Evolutionary conservation across 2,797 vertebrate genomes (phyloP).

Genomic region (Sus cebifrons): DNA sequence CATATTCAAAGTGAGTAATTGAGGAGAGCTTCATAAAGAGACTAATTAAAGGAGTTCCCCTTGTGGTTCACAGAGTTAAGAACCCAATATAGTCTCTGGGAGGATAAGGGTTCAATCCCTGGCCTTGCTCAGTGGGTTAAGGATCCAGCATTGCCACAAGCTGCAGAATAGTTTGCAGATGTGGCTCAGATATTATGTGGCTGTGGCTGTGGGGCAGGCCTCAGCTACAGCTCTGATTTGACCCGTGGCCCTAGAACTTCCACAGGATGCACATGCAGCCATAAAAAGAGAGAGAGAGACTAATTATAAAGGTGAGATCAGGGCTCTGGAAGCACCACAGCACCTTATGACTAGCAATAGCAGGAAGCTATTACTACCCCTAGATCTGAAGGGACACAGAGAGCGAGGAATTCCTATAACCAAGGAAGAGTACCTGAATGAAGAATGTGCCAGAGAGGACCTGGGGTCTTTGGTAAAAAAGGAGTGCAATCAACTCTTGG

Average conservation of each 20-base stretch:
- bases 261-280: too few species aligned
- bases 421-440: not conserved
- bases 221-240: too few species aligned
- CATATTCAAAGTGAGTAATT: not conserved
- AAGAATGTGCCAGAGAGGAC: not conserved
- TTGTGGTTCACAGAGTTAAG: too few species aligned
- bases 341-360: not conserved
- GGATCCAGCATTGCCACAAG: too few species aligned
- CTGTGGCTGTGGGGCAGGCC: too few species aligned
- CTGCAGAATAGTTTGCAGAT: too few species aligned
- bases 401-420: not conserved
- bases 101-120: too few species aligned
- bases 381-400: not conserved
- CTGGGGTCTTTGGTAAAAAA: slow-evolving; percentile 14
- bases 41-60: not conserved
- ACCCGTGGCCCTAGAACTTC: too few species aligned
- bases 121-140: too few species aligned
- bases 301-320: not conserved
- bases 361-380: not conserved
- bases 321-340: not conserved
- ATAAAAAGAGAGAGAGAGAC: not conserved
- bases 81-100: too few species aligned
- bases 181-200: too few species aligned
- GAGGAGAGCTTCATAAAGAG: not conserved
- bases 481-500: not conserved